Evolutionary conservation across 2,113 vertebrate species (phyloP).

Genomic region (Baryphthengus martii): DNA sequence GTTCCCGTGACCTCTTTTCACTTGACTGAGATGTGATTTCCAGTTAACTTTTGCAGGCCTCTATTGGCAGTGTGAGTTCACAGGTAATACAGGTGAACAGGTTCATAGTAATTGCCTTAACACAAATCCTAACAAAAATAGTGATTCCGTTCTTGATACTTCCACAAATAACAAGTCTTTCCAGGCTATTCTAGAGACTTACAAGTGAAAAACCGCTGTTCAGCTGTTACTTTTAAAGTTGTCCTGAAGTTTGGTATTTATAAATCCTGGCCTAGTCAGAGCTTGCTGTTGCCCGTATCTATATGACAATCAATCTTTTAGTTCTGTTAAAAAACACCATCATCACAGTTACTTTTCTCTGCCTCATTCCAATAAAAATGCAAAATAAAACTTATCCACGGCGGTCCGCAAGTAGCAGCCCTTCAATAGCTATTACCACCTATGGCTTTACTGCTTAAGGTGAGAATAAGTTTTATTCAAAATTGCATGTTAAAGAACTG

Average conservation of each 20-base stretch:
- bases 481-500: background rate
- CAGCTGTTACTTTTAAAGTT: background rate
- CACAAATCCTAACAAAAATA: background rate
- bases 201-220: background rate
- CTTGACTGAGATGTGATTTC: background rate
- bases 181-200: background rate
- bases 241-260: background rate
- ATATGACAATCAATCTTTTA: background rate
- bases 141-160: background rate
- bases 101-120: background rate
- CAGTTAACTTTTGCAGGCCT: background rate
- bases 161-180: background rate
- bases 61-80: background rate
- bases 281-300: background rate
- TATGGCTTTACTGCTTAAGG: background rate
- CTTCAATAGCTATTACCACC: background rate
- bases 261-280: background rate
- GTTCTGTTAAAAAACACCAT: background rate
- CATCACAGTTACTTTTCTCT: background rate
- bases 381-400: background rate
- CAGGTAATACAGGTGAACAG: background rate
- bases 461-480: background rate
- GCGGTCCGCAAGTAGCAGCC: background rate
- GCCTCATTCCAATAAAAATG: background rate
- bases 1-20: background rate